Percentiles rank a stretch among this genome's conserved stretches.
Conservation (phyloP, 2,888 invertebrate genomes). For the Heliconius charithonia region DNA sequence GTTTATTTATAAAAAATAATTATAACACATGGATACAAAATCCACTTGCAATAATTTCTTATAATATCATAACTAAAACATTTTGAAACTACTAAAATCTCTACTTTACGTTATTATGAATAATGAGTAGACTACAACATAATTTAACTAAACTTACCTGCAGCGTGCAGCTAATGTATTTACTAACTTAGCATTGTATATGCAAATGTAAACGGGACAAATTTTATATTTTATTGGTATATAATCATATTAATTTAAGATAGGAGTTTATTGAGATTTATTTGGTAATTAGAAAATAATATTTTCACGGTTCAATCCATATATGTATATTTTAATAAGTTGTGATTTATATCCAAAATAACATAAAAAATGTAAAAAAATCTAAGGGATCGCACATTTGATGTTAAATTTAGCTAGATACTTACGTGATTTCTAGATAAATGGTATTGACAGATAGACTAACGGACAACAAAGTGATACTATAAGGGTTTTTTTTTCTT, state of each 20-base stretch:
- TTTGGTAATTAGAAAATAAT: no score
- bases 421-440: no score
- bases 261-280: background rate
- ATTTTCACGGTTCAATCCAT: no score
- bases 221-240: background rate
- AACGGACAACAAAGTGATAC: no score
- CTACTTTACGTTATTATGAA: constrained; percentile 23
- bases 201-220: constrained; percentile 11
- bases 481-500: no score
- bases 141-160: constrained; percentile 25
- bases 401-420: no score
- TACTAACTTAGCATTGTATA: constrained; percentile 20
- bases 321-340: no score
- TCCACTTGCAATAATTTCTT: background rate
- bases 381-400: no score
- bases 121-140: constrained; percentile 18
- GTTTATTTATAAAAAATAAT: background rate
- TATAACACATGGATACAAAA: background rate
- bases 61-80: constrained; percentile 4
- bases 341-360: no score
- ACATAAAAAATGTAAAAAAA: no score
- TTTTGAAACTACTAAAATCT: constrained; percentile 18
- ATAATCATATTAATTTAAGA: background rate
- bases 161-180: constrained; percentile 21
- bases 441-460: no score